Evolutionary conservation across 2,888 invertebrate species (phyloP), one percentile per base, ranked within the genome.

Genomic region (Cataglyphis altisquamis): DNA sequence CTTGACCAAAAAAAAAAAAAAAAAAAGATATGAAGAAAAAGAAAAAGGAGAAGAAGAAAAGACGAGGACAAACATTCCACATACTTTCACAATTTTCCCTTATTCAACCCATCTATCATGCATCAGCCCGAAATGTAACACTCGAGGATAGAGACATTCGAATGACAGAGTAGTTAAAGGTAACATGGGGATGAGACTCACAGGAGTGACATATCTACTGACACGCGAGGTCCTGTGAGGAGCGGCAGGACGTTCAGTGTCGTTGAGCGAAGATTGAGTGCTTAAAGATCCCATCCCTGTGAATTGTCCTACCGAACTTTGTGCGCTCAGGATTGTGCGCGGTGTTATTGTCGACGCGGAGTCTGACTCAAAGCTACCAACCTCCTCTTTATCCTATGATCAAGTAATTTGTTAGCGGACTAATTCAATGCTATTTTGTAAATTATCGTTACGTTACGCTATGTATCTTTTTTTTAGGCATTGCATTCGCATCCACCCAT

Each of bases 301-400:
- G 72, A 92, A 90, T 84, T 93, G 92, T 89, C 92, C 91, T 92
- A 92, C 84, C 73, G 91, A 91, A 89, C 92, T 92, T 93, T 95
- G 96, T 36, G 96, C 96, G 92, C 96, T 96, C 91, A 97, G 96
- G 86, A 97, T 96, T n/a, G 97, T 97, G 94, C 96, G 97, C 45
- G 97, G 97, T 12, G 97, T 97, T 18, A 95, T 94, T 77, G 97
- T 97, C 41, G 97, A 97, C 93, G 97, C 97, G 9, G 97, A 97
- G 95, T 98, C 97, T 12, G 97, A 97, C 94, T 97, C 97, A 94
- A 97, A 96, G 93, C 96, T 96, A 91, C 97, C 96, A 86, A 96
- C 95, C 87, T 96, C 96, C 91, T 96, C 96, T 92, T 95, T 95
- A 89, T 95, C 95, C 94, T 95, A 92, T 87, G 93, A 91, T 88